Base-by-base conservation (phyloP, 2,113 vertebrate genomes). In the Siphamia tubifer region DNA sequence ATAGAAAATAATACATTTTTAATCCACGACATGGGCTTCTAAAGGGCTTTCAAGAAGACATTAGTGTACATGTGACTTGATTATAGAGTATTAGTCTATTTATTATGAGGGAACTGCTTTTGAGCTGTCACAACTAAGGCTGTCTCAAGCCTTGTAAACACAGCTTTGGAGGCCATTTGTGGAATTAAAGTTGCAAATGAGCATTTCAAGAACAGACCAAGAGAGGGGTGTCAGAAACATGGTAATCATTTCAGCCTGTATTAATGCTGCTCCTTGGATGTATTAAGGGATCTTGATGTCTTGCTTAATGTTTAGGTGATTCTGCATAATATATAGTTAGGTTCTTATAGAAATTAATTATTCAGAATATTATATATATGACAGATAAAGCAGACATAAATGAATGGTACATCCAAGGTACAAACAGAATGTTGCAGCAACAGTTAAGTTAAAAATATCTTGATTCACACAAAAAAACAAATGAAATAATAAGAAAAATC, bases 131-230 rank as follows among this genome's bases (percentile, higher is more conserved):
- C 38, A 21, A 63, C 56, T 32, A 42, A 77, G 74, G 74, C 76
- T 74, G 74, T 77, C 68, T 63, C 1, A 19, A 53, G 65, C 38
- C 72, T 57, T 79, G 79, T 84, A 85, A 88, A 84, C 83, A 79
- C 74, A 56, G 82, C 79, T 87, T 79, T 77, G 36, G 77, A 82
- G 68, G 83, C 81, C 82, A 80, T 87, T 84, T 79, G 74, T 61
- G 45, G 75, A 79, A 89, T 87, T 88, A 86, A 81, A 86, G 77
- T 83, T 81, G 82, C 68, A 85, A 87, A 84, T 81, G 75, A 89
- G 63, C 3, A 13, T 68, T 79, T 47, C 12, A 47, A 48, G 63
- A 73, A 86, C 63, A 83, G 68, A 69, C 82, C 62, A 66, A 62
- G 57, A 70, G 34, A 39, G 45, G 54, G 40, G 40, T 68, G 60